A percentile compares a stretch with the other conserved stretches of the same genome.
Conservation (phyloP, 2,888 invertebrate species). For the Arge pagana region DNA sequence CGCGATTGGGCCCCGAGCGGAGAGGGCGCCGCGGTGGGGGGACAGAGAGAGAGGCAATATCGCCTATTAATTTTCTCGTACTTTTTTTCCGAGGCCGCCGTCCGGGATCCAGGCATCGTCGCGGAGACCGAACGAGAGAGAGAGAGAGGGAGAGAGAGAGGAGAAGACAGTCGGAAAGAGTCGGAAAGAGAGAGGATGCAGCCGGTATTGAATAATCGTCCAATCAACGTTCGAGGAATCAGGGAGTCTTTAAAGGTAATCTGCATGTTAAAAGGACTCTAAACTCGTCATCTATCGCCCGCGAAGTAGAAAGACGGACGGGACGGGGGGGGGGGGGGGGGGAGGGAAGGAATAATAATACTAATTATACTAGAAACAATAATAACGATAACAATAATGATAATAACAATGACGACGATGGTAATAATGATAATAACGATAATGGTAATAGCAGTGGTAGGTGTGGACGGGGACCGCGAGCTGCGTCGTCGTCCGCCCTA, state of each 20-base stretch:
- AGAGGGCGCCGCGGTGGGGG: background rate
- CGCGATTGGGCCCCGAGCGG: conserved; percentile 48
- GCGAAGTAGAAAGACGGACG: background rate
- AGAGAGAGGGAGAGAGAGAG: background rate
- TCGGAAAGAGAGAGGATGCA: background rate
- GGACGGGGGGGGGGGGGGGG: background rate
- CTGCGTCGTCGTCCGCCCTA: too few relatives aligned
- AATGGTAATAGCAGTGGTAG: too few relatives aligned
- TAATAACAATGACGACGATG: too few relatives aligned
- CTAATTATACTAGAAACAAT: too few relatives aligned
- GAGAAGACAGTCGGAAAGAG: background rate
- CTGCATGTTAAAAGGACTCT: conserved; percentile 57
- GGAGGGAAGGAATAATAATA: too few relatives aligned
- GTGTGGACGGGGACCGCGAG: too few relatives aligned
- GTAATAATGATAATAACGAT: too few relatives aligned
- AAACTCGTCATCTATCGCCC: too few relatives aligned
- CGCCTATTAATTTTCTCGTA: conserved; percentile 26
- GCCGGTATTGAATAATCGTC: conserved; percentile 54
- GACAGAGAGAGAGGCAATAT: conserved; percentile 12
- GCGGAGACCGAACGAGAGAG: background rate
- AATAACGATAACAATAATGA: too few relatives aligned
- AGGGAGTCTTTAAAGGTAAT: conserved; percentile 54
- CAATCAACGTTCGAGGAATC: conserved; percentile 54
- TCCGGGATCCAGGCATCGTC: background rate
- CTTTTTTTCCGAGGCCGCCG: conserved; percentile 6